Conservation (phyloP, 2,888 invertebrate species). For the Papilio gigon region DNA sequence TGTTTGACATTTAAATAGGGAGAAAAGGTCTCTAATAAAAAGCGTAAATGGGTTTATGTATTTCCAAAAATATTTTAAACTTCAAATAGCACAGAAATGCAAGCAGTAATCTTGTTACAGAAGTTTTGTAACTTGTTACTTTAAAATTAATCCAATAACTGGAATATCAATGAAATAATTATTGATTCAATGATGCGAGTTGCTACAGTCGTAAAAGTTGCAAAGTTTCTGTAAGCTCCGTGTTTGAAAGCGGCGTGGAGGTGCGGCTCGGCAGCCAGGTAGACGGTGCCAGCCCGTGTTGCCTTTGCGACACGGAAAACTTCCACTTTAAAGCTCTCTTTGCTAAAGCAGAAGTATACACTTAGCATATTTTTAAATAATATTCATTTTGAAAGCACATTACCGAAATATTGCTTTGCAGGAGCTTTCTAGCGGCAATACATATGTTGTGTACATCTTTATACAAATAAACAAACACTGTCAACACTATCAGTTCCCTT, state of each 20-base stretch:
- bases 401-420: constrained; percentile 14
- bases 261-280: constrained; percentile 16
- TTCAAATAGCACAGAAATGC: too few relatives aligned
- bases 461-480: not conserved
- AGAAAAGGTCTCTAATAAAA: too few relatives aligned
- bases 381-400: constrained; percentile 12
- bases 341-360: constrained; percentile 23
- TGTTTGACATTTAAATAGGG: too few relatives aligned
- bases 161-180: constrained; percentile 3
- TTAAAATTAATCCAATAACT: constrained; percentile 20
- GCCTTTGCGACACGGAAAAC: constrained; percentile 36
- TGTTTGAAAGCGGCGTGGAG: constrained; percentile 23
- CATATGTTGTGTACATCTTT: not conserved
- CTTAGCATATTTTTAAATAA: constrained; percentile 33
- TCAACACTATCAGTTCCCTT: not conserved
- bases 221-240: constrained; percentile 31
- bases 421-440: not conserved
- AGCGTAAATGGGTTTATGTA: too few relatives aligned
- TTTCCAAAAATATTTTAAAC: not conserved
- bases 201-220: constrained; percentile 22
- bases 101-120: not conserved
- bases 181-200: constrained; percentile 28
- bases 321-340: constrained; percentile 27
- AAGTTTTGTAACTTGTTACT: not conserved
- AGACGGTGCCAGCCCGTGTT: constrained; percentile 24